Evolutionary conservation across 1,140 invertebrate genomes (phyloP), one percentile per base, ranked within the genome.

Genomic region (Portunus trituberculatus): DNA sequence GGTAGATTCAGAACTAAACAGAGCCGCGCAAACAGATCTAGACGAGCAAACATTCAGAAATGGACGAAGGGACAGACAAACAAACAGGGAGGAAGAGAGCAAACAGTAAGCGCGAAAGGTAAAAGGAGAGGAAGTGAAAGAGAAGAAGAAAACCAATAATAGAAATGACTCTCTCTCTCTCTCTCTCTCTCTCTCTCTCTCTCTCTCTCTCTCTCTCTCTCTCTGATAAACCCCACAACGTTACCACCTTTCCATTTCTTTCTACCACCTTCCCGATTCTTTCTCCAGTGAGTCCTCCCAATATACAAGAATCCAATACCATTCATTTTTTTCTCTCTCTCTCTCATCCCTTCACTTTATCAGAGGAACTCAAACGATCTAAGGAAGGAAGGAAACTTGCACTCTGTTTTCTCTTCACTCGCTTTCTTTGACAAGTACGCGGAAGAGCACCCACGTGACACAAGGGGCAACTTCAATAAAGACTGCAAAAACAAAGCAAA

Each of bases 191-290:
- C 39, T 67, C 90, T 91, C 90, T 91, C 90, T 91, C 90, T 91
- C 90, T 91, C 90, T 91, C 90, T 91, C 90, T 91, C 90, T 91
- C 90, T 91, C 90, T 91, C 90, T 91, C 90, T 91, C 90, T 91
- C 90, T 91, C 14, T 28, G n/a, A 10, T 12, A 12, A 84, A 25
- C 39, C 39, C 39, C 39, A 39, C 39, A 2, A 39, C 39, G 39
- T 39, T 39, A 39, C 39, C 39, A 39, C 1, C 6, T 39, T 39
- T 6, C 52, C 52, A 14, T 20, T 20, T 59, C 48, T 52, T 14
- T 52, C 48, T 52, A 6, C 14, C 48, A 7, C 48, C 14, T 14
- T 52, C 48, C 14, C 48, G 14, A 7, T 52, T 52, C 48, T 20
- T 59, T 12, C 52, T 20, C 12, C 39, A 1, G 39, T 20, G 52